Base-by-base conservation (phyloP, 2,113 vertebrate species). In the Myodes glareolus region DNA sequence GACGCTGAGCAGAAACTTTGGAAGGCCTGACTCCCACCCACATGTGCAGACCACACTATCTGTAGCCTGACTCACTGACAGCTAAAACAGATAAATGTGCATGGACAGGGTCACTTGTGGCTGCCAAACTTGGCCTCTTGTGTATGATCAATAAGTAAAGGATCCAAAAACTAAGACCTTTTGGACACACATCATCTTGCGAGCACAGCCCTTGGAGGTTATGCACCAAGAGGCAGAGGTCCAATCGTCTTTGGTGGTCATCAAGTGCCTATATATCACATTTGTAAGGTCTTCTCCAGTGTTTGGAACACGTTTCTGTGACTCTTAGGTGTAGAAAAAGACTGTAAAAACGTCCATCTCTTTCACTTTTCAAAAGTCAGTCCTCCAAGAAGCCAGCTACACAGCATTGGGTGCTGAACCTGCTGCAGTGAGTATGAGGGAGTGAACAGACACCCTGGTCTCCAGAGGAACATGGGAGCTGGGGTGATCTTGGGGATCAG, bases 41-140 rank as follows among this genome's bases (percentile, higher is more conserved):
- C 82, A 10, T 87, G 42, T 84, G 23, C 68, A 96, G 31, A 96
- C 67, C 68, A 92, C 31, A 94, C 67, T 61, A 50, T 55, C 68
- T 63, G 19, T 89, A 87, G 84, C 89, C 94, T 94, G 88, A 91
- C n/a, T 93, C 75, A 52, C 68, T 84, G 94, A 92, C 47, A 96
- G 52, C 84, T 90, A 82, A 97, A 47, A 55, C 84, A 95, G 91
- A 93, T 82, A 91, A 91, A 96, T 80, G 25, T 97, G 78, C 67
- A 77, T 92, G 65, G 70, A 92, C 81, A 86, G 36, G 90, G 19
- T 39, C 58, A 80, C 47, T 31, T 72, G n/a, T 85, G 81, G 36
- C 68, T 96, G 93, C 89, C 93, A 97, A 73, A 92, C 89, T 92
- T 90, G 55, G 42, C 78, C n/a, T 94, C 78, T 75, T 87, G 39